Conservation (phyloP, 2,888 invertebrate species). For the Xiphydria camelus region DNA sequence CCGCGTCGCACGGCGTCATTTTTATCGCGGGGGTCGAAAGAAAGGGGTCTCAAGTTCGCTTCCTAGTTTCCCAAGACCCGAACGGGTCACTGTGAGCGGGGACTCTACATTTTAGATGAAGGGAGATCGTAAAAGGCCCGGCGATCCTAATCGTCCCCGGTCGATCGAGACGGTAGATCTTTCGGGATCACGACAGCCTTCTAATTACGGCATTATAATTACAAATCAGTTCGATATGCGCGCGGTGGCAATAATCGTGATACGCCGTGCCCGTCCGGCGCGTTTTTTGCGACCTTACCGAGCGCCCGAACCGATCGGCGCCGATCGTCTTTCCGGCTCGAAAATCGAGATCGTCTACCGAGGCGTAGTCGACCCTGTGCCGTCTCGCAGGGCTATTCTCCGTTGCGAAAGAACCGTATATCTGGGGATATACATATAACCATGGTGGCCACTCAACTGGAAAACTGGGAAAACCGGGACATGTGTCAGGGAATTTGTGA, state of each 20-base stretch:
- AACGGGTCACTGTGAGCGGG: slow-evolving; percentile 4
- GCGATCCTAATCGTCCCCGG: slow-evolving; percentile 10
- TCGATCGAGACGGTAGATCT: slow-evolving; percentile 33
- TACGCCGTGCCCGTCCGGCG: slow-evolving; percentile 22
- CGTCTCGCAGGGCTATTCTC: too few species aligned
- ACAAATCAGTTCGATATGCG: slow-evolving; percentile 44
- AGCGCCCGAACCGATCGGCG: too few species aligned
- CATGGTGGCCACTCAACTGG: too few species aligned
- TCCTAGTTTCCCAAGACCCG: slow-evolving; percentile 21
- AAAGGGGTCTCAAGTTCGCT: slow-evolving; percentile 1
- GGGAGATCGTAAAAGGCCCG: slow-evolving; percentile 15
- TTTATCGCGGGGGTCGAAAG: too few species aligned
- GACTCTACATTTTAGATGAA: slow-evolving; percentile 23
- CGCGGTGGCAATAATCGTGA: slow-evolving; percentile 8
- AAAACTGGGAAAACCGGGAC: too few species aligned
- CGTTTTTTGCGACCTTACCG: slow-evolving; percentile 36
- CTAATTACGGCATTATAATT: slow-evolving; percentile 57
- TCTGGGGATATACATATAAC: too few species aligned
- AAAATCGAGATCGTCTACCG: too few species aligned
- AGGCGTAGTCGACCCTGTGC: too few species aligned
- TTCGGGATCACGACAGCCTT: slow-evolving; percentile 47
- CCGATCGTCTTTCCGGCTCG: too few species aligned
- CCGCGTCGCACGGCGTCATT: too few species aligned
- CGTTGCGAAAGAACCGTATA: too few species aligned
- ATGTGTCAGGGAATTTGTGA: too few species aligned